Evolutionary conservation across 2,888 invertebrate species (phyloP).

Genomic region (Pachydiplax longipennis): DNA sequence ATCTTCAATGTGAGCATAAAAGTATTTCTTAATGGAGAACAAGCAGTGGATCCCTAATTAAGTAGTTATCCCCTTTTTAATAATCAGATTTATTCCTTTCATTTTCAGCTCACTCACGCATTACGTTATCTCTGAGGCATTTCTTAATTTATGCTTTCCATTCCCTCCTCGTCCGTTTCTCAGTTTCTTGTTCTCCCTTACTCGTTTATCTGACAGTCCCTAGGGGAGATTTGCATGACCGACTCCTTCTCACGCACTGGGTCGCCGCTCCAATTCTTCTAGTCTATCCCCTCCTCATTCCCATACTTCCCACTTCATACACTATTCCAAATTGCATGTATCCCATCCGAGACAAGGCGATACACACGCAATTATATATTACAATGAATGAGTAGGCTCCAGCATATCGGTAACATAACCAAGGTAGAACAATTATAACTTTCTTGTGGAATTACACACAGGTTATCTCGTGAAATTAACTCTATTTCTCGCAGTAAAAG

Average conservation of each 20-base stretch:
- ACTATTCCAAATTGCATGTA: neutral
- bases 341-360: neutral
- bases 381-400: too few species aligned
- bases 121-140: neutral
- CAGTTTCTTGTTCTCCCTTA: neutral
- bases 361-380: too few species aligned
- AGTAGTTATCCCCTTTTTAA: neutral
- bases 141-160: neutral
- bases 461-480: too few species aligned
- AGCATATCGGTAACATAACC: too few species aligned
- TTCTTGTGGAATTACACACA: too few species aligned
- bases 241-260: neutral
- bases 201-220: neutral
- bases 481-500: too few species aligned
- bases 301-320: neutral
- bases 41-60: too few species aligned
- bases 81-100: neutral
- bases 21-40: too few species aligned
- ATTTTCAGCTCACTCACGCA: neutral
- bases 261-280: neutral
- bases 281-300: neutral
- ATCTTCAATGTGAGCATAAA: too few species aligned
- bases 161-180: neutral
- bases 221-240: slow-evolving; percentile 24
- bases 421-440: too few species aligned